Conservation (phyloP, 1,140 invertebrate genomes). For the Coptotermes formosanus region DNA sequence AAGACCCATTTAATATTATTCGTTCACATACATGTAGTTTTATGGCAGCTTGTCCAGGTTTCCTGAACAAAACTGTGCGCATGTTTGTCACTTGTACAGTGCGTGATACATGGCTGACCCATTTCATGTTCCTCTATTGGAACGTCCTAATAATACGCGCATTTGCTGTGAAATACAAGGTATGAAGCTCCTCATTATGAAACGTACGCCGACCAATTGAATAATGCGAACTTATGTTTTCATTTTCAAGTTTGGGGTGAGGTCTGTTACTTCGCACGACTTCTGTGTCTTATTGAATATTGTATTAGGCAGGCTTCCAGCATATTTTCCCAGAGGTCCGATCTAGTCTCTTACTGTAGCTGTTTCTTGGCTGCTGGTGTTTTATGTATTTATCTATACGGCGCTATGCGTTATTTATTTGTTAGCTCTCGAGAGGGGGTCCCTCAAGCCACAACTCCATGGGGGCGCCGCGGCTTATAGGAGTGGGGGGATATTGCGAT, state of each 20-base stretch:
- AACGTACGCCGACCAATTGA: neutral
- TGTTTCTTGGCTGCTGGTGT: neutral
- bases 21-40: too few species aligned
- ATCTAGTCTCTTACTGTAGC: neutral
- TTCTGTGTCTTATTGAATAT: neutral
- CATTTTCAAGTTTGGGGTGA: neutral
- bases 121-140: too few species aligned
- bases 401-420: slow-evolving; percentile 13
- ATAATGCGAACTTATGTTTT: neutral
- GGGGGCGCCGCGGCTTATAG: neutral
- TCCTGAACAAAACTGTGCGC: too few species aligned
- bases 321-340: slow-evolving; percentile 1
- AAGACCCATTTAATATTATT: too few species aligned
- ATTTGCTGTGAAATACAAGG: too few species aligned
- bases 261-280: neutral
- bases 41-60: too few species aligned
- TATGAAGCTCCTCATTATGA: neutral
- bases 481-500: neutral
- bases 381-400: slow-evolving; percentile 14
- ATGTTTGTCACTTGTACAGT: too few species aligned
- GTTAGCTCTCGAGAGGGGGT: slow-evolving; percentile 6
- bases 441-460: neutral
- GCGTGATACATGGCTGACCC: too few species aligned
- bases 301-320: neutral
- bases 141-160: too few species aligned